Percentiles rank a stretch among this genome's conserved stretches.
Conservation (phyloP, 1,140 invertebrate genomes). For the Chironomus tepperi region DNA sequence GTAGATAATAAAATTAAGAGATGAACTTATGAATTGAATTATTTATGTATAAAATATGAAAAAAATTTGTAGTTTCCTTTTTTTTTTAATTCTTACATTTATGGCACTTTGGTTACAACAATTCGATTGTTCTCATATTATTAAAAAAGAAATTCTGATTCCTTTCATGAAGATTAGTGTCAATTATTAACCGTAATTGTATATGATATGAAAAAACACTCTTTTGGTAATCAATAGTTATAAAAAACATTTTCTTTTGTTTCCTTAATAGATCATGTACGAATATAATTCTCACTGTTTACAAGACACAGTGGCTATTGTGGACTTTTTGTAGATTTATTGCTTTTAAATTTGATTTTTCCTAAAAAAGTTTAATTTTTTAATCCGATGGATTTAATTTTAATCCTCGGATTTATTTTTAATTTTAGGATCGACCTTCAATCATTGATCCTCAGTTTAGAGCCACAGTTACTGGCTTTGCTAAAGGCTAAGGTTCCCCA, state of each 20-base stretch:
- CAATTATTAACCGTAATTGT: neutral
- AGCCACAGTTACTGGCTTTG: too few species aligned
- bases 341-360: too few species aligned
- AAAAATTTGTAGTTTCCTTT: neutral
- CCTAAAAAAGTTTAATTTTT: too few species aligned
- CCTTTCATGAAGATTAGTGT: neutral
- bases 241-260: neutral
- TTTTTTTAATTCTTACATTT: neutral
- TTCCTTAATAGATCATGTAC: neutral
- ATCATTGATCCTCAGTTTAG: too few species aligned
- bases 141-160: neutral
- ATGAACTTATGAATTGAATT: too few species aligned
- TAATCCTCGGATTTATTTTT: too few species aligned
- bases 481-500: too few species aligned
- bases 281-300: neutral
- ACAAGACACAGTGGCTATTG: too few species aligned
- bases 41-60: neutral
- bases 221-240: neutral
- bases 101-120: constrained; percentile 23
- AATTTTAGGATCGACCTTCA: too few species aligned
- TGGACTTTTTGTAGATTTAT: too few species aligned
- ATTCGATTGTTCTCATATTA: neutral
- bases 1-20: too few species aligned
- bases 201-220: constrained; percentile 1
- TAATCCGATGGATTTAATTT: too few species aligned